These are phyloP conservation scores for Ditula angustiorana DNA, from an alignment of 2,888 invertebrate genomes.

Conservation along the genomic window DNA sequence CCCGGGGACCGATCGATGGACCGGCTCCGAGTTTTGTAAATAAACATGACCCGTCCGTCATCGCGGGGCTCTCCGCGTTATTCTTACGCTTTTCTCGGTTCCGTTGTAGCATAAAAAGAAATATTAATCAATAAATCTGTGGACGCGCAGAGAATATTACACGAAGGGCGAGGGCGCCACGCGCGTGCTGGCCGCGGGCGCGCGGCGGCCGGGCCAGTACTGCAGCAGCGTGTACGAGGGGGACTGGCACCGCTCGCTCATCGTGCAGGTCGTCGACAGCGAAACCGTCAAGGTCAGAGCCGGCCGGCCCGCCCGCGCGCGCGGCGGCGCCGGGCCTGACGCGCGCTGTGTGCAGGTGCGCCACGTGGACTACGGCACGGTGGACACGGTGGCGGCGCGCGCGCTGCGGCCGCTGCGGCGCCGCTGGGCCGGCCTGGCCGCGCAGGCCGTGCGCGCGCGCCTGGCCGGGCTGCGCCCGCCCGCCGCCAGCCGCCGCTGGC, in stretches of 20 bases:
- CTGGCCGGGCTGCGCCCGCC: slow-evolving; percentile 76
- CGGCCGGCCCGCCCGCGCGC: too few species aligned
- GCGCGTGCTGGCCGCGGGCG: slow-evolving; percentile 64
- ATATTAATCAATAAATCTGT: not conserved
- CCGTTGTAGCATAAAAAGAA: too few species aligned
- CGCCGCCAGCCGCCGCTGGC: slow-evolving; percentile 74
- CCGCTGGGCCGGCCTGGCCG: slow-evolving; percentile 71
- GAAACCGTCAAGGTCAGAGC: slow-evolving; percentile 73
- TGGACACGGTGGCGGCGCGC: slow-evolving; percentile 59
- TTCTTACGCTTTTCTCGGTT: too few species aligned
- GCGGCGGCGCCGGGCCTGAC: too few species aligned
- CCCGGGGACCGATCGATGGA: too few species aligned
- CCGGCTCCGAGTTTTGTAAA: too few species aligned
- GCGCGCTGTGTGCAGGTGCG: slow-evolving; percentile 83
- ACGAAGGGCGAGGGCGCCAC: slow-evolving; percentile 53
- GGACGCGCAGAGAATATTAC: slow-evolving; percentile 63
- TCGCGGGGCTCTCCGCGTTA: too few species aligned
- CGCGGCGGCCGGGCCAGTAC: slow-evolving; percentile 76
- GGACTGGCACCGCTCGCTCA: slow-evolving; percentile 83
- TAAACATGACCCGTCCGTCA: too few species aligned
- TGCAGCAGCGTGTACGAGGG: slow-evolving; percentile 72
- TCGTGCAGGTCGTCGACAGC: slow-evolving; percentile 70
- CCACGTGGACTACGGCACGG: slow-evolving; percentile 86
- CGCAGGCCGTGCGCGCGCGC: slow-evolving; percentile 81
- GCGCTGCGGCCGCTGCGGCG: slow-evolving; percentile 67